phyloP scores from a whole-genome alignment of 2,888 invertebrate species.

The Lithophane leautieri region DNA sequence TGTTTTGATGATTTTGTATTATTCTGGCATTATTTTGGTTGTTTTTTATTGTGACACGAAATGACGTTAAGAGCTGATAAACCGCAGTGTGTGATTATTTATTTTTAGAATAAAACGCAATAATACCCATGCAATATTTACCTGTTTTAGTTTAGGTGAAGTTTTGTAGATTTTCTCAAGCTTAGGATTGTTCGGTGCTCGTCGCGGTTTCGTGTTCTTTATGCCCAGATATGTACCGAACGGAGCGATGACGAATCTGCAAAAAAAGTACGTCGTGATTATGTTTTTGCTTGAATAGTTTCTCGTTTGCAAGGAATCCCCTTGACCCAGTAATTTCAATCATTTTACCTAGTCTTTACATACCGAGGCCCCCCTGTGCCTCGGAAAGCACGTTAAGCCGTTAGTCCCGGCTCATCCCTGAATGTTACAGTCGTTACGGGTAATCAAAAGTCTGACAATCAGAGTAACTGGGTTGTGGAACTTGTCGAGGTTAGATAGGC shows the following conservation, averaged over 20 bases:
- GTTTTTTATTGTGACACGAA: neutral
- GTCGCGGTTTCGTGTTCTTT: slow-evolving; percentile 93
- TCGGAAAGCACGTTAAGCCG: no score
- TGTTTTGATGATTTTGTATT: slow-evolving; percentile 7
- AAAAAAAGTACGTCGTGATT: slow-evolving; percentile 67
- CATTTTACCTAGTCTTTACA: neutral
- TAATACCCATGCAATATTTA: slow-evolving; percentile 72
- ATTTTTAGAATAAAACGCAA: slow-evolving; percentile 16
- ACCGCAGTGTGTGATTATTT: neutral
- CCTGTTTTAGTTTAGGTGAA: slow-evolving; percentile 93
- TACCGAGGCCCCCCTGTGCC: no score
- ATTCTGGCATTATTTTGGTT: neutral
- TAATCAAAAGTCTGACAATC: no score
- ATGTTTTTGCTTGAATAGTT: slow-evolving; percentile 36
- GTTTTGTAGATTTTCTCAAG: slow-evolving; percentile 94
- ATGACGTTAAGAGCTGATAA: slow-evolving; percentile 17
- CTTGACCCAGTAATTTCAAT: slow-evolving; percentile 39
- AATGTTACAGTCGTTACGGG: no score
- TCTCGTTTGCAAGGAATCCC: slow-evolving; percentile 2
- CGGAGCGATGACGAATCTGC: slow-evolving; percentile 94
- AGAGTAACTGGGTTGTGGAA: no score
- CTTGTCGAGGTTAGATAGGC: no score
- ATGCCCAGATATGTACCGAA: slow-evolving; percentile 95
- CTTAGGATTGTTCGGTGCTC: slow-evolving; percentile 92
- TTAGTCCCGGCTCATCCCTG: no score